Conservation (phyloP, 2,113 vertebrate species). For the Pterocles burchelli region DNA sequence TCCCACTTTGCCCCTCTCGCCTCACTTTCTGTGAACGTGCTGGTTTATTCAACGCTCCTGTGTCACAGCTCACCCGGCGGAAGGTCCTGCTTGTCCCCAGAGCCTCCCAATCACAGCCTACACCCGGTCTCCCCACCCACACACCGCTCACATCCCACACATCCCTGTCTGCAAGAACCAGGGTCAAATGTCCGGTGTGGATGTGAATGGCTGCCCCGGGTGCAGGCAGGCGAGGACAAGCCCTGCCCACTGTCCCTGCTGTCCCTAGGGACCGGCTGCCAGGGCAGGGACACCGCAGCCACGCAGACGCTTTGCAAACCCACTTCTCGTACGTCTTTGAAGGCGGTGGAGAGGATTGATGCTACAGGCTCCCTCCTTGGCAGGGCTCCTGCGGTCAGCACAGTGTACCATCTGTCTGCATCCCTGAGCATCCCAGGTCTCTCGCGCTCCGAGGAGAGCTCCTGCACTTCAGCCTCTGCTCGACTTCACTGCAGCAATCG, state of each 20-base stretch:
- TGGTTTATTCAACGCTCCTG: neutral
- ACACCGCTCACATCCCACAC: neutral
- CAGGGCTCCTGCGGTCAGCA: neutral
- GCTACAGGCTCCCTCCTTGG: neutral
- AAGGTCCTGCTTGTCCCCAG: neutral
- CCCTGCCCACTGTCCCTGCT: accelerated
- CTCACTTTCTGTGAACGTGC: accelerated
- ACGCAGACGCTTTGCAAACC: accelerated
- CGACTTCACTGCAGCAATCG: neutral
- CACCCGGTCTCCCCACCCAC: neutral
- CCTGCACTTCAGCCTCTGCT: neutral
- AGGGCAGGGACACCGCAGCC: neutral
- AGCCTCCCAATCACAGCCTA: neutral
- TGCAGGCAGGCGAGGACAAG: neutral
- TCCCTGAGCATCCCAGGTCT: neutral
- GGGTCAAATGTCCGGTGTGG: neutral
- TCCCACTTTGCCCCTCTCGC: neutral
- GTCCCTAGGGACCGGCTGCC: accelerated
- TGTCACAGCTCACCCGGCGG: neutral
- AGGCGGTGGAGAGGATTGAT: neutral
- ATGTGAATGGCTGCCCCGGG: neutral
- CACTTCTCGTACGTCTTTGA: neutral
- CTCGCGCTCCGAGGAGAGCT: neutral
- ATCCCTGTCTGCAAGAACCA: neutral
- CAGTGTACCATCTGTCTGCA: accelerated